These are phyloP conservation scores for Leucania comma DNA, from an alignment of 2,888 invertebrate species.

Conservation along the genomic window DNA sequence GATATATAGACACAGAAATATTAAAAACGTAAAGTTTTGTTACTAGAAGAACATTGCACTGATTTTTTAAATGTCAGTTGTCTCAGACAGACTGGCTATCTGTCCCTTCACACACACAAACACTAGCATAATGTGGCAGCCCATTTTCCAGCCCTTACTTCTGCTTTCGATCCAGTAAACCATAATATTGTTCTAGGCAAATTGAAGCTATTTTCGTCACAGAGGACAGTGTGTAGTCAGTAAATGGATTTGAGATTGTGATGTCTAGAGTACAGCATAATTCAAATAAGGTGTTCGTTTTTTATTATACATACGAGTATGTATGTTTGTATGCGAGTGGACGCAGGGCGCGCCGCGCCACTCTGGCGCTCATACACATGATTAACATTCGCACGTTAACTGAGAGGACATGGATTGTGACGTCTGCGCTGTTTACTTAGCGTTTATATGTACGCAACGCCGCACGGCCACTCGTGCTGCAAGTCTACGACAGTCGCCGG, in stretches of 20 bases:
- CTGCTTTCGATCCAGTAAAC: background rate
- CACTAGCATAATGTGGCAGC: background rate
- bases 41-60: background rate
- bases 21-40: background rate
- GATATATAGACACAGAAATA: no score
- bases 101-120: background rate
- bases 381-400: slow-evolving; percentile 37
- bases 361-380: background rate
- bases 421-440: slow-evolving; percentile 12
- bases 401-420: slow-evolving; percentile 9
- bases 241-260: background rate
- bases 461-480: background rate
- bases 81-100: no score
- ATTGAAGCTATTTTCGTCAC: background rate
- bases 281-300: no score
- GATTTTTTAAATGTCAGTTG: background rate
- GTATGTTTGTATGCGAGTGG: no score
- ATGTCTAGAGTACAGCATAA: no score
- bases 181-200: background rate
- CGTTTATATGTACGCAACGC: background rate
- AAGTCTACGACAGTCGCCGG: slow-evolving; percentile 3
- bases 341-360: background rate
- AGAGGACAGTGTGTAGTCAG: background rate
- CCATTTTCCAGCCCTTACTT: background rate
- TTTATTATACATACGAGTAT: no score